Evolutionary conservation across 2,888 invertebrate species (phyloP).

Genomic region (Gryllus longicercus): DNA sequence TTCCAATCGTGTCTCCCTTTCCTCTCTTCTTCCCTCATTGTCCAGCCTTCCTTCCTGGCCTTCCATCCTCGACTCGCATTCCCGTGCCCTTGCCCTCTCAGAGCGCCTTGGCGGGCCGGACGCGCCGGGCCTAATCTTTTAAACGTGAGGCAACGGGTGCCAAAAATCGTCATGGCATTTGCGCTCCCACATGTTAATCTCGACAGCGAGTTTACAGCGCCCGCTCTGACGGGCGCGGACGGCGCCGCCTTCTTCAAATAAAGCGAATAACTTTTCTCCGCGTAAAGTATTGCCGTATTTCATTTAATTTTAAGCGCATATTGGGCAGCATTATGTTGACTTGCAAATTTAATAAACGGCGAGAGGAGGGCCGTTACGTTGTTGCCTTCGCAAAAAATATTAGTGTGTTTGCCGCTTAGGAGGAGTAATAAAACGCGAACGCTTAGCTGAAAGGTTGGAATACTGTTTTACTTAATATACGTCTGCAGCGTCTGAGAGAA

Average conservation of each 20-base stretch:
- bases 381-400: not conserved
- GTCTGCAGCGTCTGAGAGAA: constrained; percentile 1
- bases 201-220: too few relatives aligned
- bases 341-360: not conserved
- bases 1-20: too few relatives aligned
- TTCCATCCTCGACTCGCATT: too few relatives aligned
- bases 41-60: too few relatives aligned
- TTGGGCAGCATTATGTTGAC: not conserved
- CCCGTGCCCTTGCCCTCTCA: too few relatives aligned
- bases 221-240: too few relatives aligned
- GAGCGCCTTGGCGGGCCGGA: too few relatives aligned
- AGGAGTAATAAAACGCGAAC: constrained; percentile 17
- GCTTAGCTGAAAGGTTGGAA: constrained; percentile 17
- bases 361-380: not conserved
- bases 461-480: constrained; percentile 10
- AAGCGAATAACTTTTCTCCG: not conserved
- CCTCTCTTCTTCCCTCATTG: too few relatives aligned
- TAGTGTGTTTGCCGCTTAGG: constrained; percentile 17
- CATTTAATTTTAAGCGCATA: not conserved
- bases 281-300: constrained; percentile 1
- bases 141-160: too few relatives aligned
- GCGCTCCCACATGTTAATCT: too few relatives aligned
- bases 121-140: too few relatives aligned
- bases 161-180: too few relatives aligned
- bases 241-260: not conserved